Evolutionary conservation across 2,888 invertebrate genomes (phyloP).

Genomic region (Chymomyza fuscimana): DNA sequence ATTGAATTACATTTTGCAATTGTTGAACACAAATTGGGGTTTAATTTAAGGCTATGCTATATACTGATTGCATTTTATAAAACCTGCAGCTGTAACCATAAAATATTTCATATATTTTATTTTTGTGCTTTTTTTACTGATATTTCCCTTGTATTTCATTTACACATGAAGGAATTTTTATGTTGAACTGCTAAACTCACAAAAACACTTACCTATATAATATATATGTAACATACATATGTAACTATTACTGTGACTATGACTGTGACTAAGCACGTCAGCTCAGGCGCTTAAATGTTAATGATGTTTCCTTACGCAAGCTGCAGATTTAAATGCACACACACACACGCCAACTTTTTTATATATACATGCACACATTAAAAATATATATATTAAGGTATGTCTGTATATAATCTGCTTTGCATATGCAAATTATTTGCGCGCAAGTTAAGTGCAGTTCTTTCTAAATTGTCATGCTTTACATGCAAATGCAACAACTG

Average conservation of each 20-base stretch:
- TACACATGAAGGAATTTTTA: slow-evolving; percentile 30
- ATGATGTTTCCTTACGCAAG: slow-evolving; percentile 54
- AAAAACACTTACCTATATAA: neutral
- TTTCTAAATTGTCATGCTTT: neutral
- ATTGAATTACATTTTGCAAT: neutral
- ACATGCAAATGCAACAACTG: neutral
- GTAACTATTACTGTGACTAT: slow-evolving; percentile 2
- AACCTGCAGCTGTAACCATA: neutral
- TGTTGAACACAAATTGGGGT: neutral
- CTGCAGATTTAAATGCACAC: slow-evolving; percentile 29
- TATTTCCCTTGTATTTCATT: slow-evolving; percentile 25
- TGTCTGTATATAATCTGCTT: slow-evolving; percentile 42
- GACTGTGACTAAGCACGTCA: slow-evolving; percentile 47
- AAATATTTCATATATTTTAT: neutral
- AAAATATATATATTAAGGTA: neutral
- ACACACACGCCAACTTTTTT: slow-evolving; percentile 2
- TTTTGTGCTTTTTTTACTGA: neutral
- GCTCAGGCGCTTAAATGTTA: slow-evolving; percentile 69
- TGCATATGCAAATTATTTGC: slow-evolving; percentile 28
- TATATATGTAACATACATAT: slow-evolving; percentile 20
- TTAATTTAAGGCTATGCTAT: neutral
- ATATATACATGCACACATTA: neutral
- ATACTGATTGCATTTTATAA: neutral
- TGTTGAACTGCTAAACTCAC: neutral
- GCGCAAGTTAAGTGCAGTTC: slow-evolving; percentile 2